Conservation (phyloP, 2,888 invertebrate species). For the Osmoderma eremita region DNA sequence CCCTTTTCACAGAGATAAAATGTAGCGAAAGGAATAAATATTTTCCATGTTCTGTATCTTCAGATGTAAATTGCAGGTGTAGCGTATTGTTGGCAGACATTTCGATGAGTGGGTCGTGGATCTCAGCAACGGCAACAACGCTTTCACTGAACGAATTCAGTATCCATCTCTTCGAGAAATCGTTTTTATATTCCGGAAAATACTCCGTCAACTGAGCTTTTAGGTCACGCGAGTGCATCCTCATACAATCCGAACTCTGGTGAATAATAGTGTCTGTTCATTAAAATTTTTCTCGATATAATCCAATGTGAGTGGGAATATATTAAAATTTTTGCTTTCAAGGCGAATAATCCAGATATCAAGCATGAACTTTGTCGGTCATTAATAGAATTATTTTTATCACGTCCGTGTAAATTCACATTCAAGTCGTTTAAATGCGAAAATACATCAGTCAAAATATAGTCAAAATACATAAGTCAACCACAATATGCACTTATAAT, state of each 20-base stretch:
- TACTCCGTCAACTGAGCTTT: not conserved
- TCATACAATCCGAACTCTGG: not conserved
- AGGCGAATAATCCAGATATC: no score
- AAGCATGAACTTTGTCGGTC: no score
- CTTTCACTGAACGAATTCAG: constrained; percentile 7
- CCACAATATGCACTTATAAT: not conserved
- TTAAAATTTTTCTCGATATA: no score
- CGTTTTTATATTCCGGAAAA: not conserved
- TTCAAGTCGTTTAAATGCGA: not conserved
- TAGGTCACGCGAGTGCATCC: not conserved
- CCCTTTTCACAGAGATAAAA: not conserved
- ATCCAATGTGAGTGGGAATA: no score
- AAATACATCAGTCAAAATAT: not conserved
- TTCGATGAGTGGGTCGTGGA: not conserved
- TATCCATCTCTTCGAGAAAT: constrained; percentile 3
- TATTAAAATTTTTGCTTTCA: no score
- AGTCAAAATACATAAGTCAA: no score
- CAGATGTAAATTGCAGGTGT: not conserved
- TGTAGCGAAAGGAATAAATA: not conserved
- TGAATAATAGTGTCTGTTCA: not conserved
- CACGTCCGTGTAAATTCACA: not conserved
- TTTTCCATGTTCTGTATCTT: not conserved
- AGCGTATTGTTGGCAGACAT: not conserved
- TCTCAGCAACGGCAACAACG: not conserved
- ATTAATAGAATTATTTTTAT: no score